Conservation (phyloP, 2,888 invertebrate species). For the Conops quadrifasciatus region DNA sequence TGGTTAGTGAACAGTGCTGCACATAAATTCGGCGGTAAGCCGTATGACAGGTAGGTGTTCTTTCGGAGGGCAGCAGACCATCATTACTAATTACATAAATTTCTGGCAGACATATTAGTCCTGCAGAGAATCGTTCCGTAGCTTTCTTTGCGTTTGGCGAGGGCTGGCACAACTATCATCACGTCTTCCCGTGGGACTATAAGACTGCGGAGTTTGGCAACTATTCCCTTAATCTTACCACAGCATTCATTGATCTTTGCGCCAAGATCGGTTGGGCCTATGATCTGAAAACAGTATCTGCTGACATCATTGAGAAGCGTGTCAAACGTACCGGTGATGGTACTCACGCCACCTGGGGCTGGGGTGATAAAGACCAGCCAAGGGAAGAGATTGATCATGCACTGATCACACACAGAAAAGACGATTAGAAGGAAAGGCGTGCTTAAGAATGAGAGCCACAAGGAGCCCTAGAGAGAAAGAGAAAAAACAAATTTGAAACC, state of each 20-base stretch:
- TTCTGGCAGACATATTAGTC: constrained; percentile 70
- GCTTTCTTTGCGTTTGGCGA: constrained; percentile 74
- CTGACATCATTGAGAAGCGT: constrained; percentile 74
- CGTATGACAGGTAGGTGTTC: constrained; percentile 73
- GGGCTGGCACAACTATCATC: constrained; percentile 88
- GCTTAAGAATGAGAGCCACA: neutral
- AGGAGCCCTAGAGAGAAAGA: neutral
- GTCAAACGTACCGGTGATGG: constrained; percentile 80
- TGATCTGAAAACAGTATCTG: constrained; percentile 82
- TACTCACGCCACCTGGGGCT: constrained; percentile 79
- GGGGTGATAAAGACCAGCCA: constrained; percentile 77
- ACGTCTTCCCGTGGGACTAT: constrained; percentile 87
- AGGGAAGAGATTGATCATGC: constrained; percentile 69
- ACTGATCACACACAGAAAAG: constrained; percentile 69
- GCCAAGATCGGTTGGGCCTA: constrained; percentile 87
- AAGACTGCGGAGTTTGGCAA: constrained; percentile 82
- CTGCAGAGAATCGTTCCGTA: constrained; percentile 73
- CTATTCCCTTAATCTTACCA: constrained; percentile 77
- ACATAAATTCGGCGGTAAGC: constrained; percentile 80
- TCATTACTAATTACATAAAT: too few relatives aligned
- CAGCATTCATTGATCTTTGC: constrained; percentile 81
- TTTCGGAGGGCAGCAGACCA: too few relatives aligned
- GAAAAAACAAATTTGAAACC: constrained; percentile 9
- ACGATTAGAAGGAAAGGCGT: constrained; percentile 62
- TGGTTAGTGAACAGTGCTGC: constrained; percentile 93